Percentiles rank a stretch among this genome's conserved stretches.
phyloP scores from a whole-genome alignment of 2,888 invertebrate genomes.

The Xanthia togata region DNA sequence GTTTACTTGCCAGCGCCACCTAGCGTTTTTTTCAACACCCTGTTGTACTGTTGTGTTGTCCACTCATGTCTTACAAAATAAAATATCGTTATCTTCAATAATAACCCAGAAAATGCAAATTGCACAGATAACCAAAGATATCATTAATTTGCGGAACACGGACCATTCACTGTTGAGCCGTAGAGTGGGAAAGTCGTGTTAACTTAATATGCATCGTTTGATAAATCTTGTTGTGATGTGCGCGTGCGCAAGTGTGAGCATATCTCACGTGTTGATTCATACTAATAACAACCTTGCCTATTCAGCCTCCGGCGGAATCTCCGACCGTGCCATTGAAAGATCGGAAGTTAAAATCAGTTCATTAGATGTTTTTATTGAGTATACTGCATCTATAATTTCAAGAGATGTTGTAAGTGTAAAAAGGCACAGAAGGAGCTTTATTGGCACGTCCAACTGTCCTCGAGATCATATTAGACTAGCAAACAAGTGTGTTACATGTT shows the following conservation, averaged over 20 bases:
- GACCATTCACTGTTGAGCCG: conserved; percentile 38
- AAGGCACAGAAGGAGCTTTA: conserved; percentile 38
- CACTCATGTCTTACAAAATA: neutral
- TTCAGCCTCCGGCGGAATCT: conserved; percentile 25
- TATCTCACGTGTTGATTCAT: conserved; percentile 35
- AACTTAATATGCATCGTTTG: conserved; percentile 35
- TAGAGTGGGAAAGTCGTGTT: conserved; percentile 54
- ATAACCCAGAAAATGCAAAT: neutral
- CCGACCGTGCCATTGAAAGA: neutral
- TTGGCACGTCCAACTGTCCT: conserved; percentile 35
- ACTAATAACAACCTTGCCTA: conserved; percentile 37
- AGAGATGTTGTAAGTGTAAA: conserved; percentile 1
- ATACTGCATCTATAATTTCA: neutral
- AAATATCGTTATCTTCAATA: neutral
- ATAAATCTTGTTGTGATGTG: conserved; percentile 43
- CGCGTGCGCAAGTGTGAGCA: conserved; percentile 35
- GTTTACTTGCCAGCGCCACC: no score
- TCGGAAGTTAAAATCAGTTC: neutral
- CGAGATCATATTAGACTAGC: neutral
- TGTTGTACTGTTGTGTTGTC: neutral
- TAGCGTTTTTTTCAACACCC: no score
- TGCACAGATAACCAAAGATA: conserved; percentile 10
- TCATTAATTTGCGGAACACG: conserved; percentile 15
- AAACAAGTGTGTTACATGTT: conserved; percentile 39
- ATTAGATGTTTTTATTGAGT: conserved; percentile 1